A percentile compares a stretch with the other conserved stretches of the same genome.
Conservation (phyloP, 2,888 invertebrate species). For the Clepsis dumicolana region DNA sequence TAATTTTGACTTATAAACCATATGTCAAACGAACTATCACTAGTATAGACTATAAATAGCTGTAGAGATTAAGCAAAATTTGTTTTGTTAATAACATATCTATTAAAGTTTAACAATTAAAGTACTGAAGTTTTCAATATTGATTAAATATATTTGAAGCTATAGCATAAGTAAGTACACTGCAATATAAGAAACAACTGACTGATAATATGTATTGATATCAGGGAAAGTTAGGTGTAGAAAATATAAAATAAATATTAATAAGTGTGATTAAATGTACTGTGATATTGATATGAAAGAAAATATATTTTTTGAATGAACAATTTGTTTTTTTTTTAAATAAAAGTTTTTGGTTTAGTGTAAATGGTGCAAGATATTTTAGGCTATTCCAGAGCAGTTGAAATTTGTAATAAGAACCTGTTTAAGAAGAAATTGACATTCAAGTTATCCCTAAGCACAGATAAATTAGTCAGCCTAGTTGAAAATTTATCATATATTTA, state of each 20-base stretch:
- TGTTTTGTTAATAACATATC: too few relatives aligned
- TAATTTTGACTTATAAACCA: too few relatives aligned
- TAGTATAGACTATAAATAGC: not conserved
- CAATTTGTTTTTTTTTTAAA: not conserved
- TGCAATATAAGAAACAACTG: slow-evolving; percentile 38
- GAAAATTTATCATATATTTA: too few relatives aligned
- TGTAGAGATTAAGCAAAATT: not conserved
- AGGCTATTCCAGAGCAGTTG: too few relatives aligned
- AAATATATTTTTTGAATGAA: slow-evolving; percentile 40
- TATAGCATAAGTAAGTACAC: slow-evolving; percentile 6
- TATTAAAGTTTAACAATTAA: too few relatives aligned
- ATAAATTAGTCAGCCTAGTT: too few relatives aligned
- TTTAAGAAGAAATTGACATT: too few relatives aligned
- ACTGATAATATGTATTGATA: slow-evolving; percentile 36
- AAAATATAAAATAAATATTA: slow-evolving; percentile 31
- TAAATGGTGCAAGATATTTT: not conserved
- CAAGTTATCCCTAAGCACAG: too few relatives aligned
- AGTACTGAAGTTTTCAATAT: too few relatives aligned
- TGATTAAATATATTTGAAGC: not conserved
- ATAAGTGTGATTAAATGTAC: slow-evolving; percentile 40
- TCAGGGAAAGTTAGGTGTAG: slow-evolving; percentile 19
- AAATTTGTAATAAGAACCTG: too few relatives aligned
- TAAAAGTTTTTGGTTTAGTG: not conserved
- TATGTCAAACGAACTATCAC: not conserved
- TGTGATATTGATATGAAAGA: slow-evolving; percentile 43